phyloP scores from a whole-genome alignment of 2,113 vertebrate species.

The Turnix velox region DNA sequence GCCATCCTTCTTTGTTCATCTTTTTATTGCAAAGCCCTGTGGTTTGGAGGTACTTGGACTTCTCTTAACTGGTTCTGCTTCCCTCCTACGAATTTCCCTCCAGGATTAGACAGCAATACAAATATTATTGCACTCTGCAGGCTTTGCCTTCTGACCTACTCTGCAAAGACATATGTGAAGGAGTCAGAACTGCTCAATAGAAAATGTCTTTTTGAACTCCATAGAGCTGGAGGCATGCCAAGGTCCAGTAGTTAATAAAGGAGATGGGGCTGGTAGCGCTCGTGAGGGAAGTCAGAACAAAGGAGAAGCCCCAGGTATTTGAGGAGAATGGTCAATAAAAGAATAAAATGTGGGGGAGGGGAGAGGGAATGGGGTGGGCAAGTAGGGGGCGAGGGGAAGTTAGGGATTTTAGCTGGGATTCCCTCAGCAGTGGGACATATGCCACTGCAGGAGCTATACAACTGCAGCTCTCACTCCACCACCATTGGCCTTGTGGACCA shows the following conservation, averaged over 20 bases:
- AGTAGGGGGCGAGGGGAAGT: background rate
- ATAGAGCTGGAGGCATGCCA: background rate
- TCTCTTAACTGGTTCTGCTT: slow-evolving; percentile 17
- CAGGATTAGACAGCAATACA: slow-evolving; percentile 25
- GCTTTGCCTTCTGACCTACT: slow-evolving; percentile 36
- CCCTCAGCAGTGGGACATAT: background rate
- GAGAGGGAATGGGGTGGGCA: background rate
- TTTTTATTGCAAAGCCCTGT: background rate
- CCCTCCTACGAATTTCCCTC: background rate
- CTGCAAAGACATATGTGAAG: slow-evolving; percentile 4
- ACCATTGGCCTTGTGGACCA: background rate
- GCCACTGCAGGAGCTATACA: background rate
- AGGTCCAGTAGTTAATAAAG: background rate
- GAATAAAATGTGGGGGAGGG: background rate
- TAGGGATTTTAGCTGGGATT: background rate
- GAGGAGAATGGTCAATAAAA: background rate
- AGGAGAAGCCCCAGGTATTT: background rate
- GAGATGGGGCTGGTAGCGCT: background rate
- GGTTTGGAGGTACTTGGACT: background rate
- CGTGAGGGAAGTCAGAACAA: background rate
- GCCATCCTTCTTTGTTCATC: slow-evolving; percentile 2
- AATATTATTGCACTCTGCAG: slow-evolving; percentile 35
- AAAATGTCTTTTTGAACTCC: slow-evolving; percentile 25
- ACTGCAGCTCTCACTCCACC: background rate
- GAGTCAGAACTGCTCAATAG: background rate